Evolutionary conservation across 1,140 invertebrate genomes (phyloP).

Genomic region (Gonioctena quinquepunctata): DNA sequence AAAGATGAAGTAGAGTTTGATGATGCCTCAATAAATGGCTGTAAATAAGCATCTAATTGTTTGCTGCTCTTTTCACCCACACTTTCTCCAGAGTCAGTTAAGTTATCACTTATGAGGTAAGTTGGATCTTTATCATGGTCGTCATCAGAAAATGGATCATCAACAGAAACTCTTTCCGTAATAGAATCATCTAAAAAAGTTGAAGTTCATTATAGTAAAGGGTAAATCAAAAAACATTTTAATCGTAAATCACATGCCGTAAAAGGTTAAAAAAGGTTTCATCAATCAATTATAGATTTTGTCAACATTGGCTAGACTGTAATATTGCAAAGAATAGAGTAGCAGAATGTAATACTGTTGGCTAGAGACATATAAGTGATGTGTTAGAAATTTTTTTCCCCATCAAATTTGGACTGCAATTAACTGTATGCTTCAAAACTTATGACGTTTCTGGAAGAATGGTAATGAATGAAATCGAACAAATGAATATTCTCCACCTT

Average conservation of each 20-base stretch:
- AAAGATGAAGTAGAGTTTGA: neutral
- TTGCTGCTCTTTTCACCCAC: neutral
- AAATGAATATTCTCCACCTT: neutral
- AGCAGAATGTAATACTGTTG: neutral
- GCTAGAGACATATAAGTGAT: neutral
- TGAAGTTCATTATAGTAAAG: neutral
- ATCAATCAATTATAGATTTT: neutral
- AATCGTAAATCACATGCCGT: neutral
- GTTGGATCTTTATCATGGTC: neutral
- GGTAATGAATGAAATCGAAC: neutral
- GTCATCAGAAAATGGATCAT: neutral
- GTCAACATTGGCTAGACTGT: neutral
- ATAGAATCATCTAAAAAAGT: neutral
- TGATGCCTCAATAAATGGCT: neutral
- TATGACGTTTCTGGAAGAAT: neutral
- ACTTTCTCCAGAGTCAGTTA: neutral
- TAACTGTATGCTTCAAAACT: neutral
- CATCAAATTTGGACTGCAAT: neutral
- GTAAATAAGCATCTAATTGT: neutral
- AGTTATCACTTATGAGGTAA: neutral
- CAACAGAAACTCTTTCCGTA: neutral
- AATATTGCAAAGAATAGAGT: neutral
- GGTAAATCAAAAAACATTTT: neutral
- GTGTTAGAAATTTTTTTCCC: neutral
- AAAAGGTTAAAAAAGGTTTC: neutral